phyloP scores from a whole-genome alignment of 1,140 invertebrate genomes.

The Camponotus pennsylvanicus region DNA sequence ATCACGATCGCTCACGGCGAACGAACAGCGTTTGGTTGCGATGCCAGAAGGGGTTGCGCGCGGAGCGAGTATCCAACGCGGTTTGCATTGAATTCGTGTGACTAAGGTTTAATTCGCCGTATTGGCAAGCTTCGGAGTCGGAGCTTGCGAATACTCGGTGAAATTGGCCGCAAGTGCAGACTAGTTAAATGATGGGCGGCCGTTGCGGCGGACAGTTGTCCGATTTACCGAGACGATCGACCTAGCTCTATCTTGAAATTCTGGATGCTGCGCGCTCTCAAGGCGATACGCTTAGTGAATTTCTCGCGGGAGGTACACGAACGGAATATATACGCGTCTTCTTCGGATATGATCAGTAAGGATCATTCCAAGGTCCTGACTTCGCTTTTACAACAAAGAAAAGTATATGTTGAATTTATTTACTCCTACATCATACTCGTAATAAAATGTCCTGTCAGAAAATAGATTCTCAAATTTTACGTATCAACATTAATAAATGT shows the following conservation, averaged over 20 bases:
- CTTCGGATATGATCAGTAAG: neutral
- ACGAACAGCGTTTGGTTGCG: conserved; percentile 22
- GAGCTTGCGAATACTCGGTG: conserved; percentile 54
- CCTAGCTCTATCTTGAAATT: conserved; percentile 43
- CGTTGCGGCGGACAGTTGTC: conserved; percentile 50
- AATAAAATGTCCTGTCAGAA: neutral
- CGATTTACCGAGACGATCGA: conserved; percentile 44
- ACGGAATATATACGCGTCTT: conserved; percentile 30
- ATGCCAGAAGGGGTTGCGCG: conserved; percentile 10
- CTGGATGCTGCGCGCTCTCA: conserved; percentile 38
- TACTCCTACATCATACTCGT: neutral
- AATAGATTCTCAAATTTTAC: neutral
- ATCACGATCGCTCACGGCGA: conserved; percentile 31
- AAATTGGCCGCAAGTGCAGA: conserved; percentile 60
- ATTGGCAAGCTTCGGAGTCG: conserved; percentile 53
- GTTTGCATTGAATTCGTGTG: conserved; percentile 51
- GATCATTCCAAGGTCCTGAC: neutral
- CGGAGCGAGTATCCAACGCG: conserved; percentile 25
- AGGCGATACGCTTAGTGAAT: conserved; percentile 42
- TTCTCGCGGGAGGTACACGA: conserved; percentile 34
- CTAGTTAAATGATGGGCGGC: conserved; percentile 54
- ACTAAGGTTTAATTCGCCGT: conserved; percentile 58
- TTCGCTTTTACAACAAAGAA: neutral
- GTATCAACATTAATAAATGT: neutral
- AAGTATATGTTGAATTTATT: conserved; percentile 18